phyloP scores from a whole-genome alignment of 2,888 invertebrate species.

The Torymus texanus region DNA sequence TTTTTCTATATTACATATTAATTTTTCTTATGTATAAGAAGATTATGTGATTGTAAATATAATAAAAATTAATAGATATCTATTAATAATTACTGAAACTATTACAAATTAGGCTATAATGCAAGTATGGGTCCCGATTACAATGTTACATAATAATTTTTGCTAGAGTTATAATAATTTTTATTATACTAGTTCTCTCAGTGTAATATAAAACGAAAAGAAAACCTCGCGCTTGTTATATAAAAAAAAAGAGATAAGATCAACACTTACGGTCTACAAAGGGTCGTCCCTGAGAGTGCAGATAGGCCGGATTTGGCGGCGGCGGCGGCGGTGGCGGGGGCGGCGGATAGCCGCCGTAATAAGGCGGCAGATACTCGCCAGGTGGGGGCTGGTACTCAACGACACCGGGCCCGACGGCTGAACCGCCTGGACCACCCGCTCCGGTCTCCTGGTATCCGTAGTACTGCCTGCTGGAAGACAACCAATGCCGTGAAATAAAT shows the following conservation, averaged over 20 bases:
- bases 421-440: constrained; percentile 71
- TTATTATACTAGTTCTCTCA: too few relatives aligned
- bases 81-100: too few relatives aligned
- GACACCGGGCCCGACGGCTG: constrained; percentile 74
- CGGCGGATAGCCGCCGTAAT: constrained; percentile 75
- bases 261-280: constrained; percentile 72
- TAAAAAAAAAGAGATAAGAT: constrained; percentile 3
- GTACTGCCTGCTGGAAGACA: constrained; percentile 67
- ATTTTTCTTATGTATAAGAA: too few relatives aligned
- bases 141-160: too few relatives aligned
- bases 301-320: constrained; percentile 76
- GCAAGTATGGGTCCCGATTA: too few relatives aligned
- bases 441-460: constrained; percentile 73
- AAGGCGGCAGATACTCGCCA: constrained; percentile 77
- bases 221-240: too few relatives aligned
- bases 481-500: constrained; percentile 11
- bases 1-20: too few relatives aligned
- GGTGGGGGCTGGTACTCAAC: constrained; percentile 75
- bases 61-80: too few relatives aligned
- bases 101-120: too few relatives aligned
- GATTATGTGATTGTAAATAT: too few relatives aligned
- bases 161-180: too few relatives aligned
- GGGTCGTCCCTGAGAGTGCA: constrained; percentile 73
- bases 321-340: constrained; percentile 78
- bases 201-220: too few relatives aligned